A percentile compares a stretch with the other conserved stretches of the same genome.
Conservation (phyloP, 2,113 vertebrate species). For the Mohoua ochrocephala region DNA sequence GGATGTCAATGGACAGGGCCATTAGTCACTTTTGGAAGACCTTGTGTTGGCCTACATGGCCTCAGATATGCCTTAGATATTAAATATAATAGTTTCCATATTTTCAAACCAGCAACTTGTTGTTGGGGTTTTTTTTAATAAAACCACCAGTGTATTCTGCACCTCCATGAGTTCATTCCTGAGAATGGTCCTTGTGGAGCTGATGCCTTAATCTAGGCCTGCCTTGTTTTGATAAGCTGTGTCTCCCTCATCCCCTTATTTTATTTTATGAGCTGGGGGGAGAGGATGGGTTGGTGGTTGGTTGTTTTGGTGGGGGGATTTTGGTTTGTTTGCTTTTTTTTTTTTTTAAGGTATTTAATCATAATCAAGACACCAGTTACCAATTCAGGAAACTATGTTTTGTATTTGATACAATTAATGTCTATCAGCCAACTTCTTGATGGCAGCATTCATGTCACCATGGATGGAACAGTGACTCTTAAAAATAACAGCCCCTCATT, state of each 20-base stretch:
- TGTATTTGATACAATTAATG: conserved; percentile 12
- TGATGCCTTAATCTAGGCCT: background rate
- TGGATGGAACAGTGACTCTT: conserved; percentile 3
- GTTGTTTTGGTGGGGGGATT: rapidly evolving
- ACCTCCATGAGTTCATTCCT: background rate
- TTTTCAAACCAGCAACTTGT: background rate
- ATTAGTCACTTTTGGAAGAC: background rate
- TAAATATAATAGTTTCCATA: background rate
- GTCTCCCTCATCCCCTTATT: background rate
- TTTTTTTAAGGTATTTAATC: background rate
- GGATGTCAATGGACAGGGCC: background rate
- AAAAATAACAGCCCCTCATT: conserved; percentile 50
- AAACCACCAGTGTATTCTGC: background rate
- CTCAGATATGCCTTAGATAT: background rate
- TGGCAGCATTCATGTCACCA: background rate
- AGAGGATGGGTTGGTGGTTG: background rate
- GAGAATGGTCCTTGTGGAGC: background rate
- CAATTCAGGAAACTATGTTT: background rate
- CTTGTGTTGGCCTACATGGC: background rate
- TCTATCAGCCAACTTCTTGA: background rate
- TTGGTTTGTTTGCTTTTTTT: background rate
- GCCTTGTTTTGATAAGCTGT: background rate
- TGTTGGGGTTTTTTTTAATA: background rate
- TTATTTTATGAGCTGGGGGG: background rate
- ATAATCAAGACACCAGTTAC: conserved; percentile 17